Conservation (phyloP, 2,113 vertebrate genomes). For the Chloroceryle aenea region DNA sequence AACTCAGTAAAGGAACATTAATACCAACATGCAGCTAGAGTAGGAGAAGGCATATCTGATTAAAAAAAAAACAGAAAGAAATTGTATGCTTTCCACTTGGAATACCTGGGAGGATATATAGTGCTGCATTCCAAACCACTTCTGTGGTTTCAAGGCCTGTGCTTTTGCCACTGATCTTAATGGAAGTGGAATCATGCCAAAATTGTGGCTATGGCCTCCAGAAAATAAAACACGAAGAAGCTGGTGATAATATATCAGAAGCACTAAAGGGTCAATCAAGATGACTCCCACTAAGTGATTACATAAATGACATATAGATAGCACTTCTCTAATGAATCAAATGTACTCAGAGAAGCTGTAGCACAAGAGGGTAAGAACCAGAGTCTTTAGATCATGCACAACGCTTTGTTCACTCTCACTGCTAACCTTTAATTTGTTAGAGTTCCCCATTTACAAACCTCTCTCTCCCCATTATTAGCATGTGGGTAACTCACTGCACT, state of each 20-base stretch:
- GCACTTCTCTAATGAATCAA: not conserved
- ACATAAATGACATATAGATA: not conserved
- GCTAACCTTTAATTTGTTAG: not conserved
- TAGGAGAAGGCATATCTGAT: slow-evolving; percentile 9
- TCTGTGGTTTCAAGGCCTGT: not conserved
- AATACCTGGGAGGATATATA: not conserved
- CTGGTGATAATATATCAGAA: slow-evolving; percentile 5
- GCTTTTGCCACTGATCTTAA: slow-evolving; percentile 22
- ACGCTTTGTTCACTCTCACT: not conserved
- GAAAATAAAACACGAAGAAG: not conserved
- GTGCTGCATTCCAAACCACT: not conserved
- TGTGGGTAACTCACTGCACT: not conserved
- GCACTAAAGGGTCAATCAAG: not conserved
- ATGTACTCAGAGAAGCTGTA: not conserved
- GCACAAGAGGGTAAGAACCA: not conserved
- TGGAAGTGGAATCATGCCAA: slow-evolving; percentile 33
- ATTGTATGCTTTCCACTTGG: not conserved
- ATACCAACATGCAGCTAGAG: not conserved
- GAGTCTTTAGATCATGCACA: not conserved
- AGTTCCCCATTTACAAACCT: not conserved
- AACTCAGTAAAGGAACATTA: not conserved
- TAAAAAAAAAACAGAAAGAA: not conserved
- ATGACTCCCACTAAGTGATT: not conserved
- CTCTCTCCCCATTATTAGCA: not conserved
- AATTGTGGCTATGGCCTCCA: not conserved